Evolutionary conservation across 2,888 invertebrate genomes (phyloP), one percentile per base, ranked within the genome.

Genomic region (Hypselothyrea guttata): DNA sequence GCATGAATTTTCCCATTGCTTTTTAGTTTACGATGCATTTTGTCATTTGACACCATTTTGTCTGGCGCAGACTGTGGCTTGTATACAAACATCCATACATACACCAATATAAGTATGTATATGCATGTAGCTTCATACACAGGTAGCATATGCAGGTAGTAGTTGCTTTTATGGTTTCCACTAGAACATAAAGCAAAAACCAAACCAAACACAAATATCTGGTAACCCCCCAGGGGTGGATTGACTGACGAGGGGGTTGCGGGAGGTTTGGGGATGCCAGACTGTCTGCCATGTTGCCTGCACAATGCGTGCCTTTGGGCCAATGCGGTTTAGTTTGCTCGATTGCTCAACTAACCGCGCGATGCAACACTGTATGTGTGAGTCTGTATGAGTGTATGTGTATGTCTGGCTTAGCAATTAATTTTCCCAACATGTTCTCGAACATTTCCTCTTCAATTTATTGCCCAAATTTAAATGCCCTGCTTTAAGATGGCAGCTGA

Each of bases 41-140:
- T 78, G 79, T 69, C 74, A 81, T 84, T 78, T 76, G 83, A 82
- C 85, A 82, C 81, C 78, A 82, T 82, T 81, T 78, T 64, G 83
- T 71, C 82, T 70, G 66, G 54, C 48, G 56, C 59, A 61, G 60
- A 52, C 61, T 45, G 44, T 52, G 56, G 51, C 54, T 54, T 15
- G 60, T 69, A n/a, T 16, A 37, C 16, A 37, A 1, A 37, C 22
- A 37, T 16, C 13, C 13, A 13, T 9, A 5, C 8, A 9, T 13
- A 13, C 13, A 13, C 7, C 12, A 7, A 34, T 0, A 12, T 7
- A 34, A 22, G 22, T 22, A 7, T 5, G 22, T 4, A 22, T 22
- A 9, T 28, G 59, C 47, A 54, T 46, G 53, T 45, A 52, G 35
- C 44, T 7, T 12, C n/a, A n/a, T n/a, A 11, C 12, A 13, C 59